Evolutionary conservation across 2,888 invertebrate genomes (phyloP), one percentile per base, ranked within the genome.

Genomic region (Athrips mouffetella): DNA sequence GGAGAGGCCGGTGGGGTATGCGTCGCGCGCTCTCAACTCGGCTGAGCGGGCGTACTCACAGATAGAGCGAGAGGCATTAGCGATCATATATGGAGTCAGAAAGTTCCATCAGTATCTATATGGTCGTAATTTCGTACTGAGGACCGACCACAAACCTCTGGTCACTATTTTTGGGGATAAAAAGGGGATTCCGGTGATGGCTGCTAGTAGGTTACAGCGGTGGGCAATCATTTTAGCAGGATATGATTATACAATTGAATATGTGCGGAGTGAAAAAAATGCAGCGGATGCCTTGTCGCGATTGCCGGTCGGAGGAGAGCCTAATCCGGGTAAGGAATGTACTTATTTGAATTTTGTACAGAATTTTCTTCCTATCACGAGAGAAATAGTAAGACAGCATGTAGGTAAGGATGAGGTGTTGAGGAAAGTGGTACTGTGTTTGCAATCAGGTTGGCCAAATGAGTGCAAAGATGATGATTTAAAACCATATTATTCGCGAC

Each of bases 161-260:
- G 47, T 49, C 1, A 16, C 46, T 2, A 56, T 59, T 39, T 57
- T 59, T 45, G 57, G 55, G 0, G 13, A 40, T 18, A 56, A 59
- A 31, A 23, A 16, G 5, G 58, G 54, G 11, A 49, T 54, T 10
- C 50, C 52, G 10, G 23, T 45, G 1, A 59, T 54, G 52, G 57
- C 54, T 0, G 55, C 57, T 5, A 46, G 44, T 7, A 42, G 53
- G n/a, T 2, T 52, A 23, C 49, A 49, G 8, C 40, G 50, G 10
- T 52, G 50, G 50, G 51, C 51, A 4, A 35, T 50, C 8, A 21
- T 49, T 11, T 27, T 53, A 7, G n/a, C 48, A 6, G 52, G 45
- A 0, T 53, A 45, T 23, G 16, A 48, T n/a, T 48, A 27, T 15
- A 8, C 27, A 7, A 48, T 48, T 4, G 40, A 39, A 11, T 45